phyloP scores from a whole-genome alignment of 2,113 vertebrate genomes.

The Trematocara unimaculatum region DNA sequence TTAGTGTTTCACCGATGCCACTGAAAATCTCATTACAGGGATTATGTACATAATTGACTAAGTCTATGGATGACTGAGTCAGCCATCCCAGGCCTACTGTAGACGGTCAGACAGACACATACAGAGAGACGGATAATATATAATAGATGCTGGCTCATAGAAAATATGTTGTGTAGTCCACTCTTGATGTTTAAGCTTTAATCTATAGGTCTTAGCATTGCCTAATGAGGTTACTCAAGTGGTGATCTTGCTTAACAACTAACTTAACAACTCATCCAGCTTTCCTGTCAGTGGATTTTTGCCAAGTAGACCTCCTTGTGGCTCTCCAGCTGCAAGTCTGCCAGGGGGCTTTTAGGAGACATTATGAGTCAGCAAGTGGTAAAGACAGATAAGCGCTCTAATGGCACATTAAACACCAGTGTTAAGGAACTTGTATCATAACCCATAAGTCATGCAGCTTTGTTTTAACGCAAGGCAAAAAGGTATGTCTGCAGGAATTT shows the following conservation, averaged over 20 bases:
- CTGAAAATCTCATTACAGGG: constrained; percentile 80
- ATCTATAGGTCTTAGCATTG: not conserved
- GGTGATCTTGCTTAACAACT: not conserved
- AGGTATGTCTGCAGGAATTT: not conserved
- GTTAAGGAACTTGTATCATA: not conserved
- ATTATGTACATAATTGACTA: constrained; percentile 74
- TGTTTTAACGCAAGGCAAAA: not conserved
- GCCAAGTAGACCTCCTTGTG: not conserved
- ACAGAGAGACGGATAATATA: not conserved
- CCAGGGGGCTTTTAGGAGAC: constrained; percentile 15
- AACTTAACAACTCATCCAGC: not conserved
- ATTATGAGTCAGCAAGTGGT: constrained; percentile 28
- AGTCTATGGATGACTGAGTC: constrained; percentile 67
- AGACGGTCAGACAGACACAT: not conserved
- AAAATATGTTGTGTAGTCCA: not conserved
- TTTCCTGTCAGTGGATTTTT: not conserved
- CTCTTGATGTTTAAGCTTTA: not conserved
- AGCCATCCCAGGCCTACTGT: not conserved
- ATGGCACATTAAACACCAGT: constrained; percentile 12
- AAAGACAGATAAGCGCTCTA: constrained; percentile 34
- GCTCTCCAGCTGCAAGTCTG: constrained; percentile 18
- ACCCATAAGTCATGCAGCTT: not conserved
- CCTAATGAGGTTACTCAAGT: not conserved
- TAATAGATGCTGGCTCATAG: not conserved
- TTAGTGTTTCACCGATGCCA: constrained; percentile 66